A percentile compares a stretch with the other conserved stretches of the same genome.
Conservation (phyloP, 2,888 invertebrate genomes). For the Andrena dorsata region DNA sequence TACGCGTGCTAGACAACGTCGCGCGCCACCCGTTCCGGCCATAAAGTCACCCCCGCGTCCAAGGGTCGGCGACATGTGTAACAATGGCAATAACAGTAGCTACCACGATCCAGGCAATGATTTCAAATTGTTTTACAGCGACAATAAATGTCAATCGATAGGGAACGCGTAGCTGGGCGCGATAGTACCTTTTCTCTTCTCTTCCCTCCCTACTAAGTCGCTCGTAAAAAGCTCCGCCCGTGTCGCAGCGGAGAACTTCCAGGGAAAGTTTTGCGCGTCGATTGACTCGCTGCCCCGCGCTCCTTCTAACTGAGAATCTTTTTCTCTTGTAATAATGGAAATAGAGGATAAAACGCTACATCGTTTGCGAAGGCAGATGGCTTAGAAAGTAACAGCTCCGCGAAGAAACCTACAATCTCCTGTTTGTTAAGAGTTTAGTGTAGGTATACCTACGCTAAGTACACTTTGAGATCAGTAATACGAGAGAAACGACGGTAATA, state of each 20-base stretch:
- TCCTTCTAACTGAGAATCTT: constrained; percentile 24
- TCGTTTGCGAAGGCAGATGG: too few relatives aligned
- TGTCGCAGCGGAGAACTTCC: constrained; percentile 3
- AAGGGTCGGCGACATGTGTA: constrained; percentile 53
- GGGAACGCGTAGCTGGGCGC: constrained; percentile 7
- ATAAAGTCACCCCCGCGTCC: constrained; percentile 38
- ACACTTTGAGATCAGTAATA: too few relatives aligned
- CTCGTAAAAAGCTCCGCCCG: constrained; percentile 20
- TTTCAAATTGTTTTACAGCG: constrained; percentile 75
- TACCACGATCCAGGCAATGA: constrained; percentile 67
- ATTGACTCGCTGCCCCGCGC: constrained; percentile 17
- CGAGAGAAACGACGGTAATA: too few relatives aligned
- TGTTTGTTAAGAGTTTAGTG: too few relatives aligned
- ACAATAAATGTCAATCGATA: constrained; percentile 74
- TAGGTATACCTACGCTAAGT: too few relatives aligned
- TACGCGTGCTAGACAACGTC: constrained; percentile 38
- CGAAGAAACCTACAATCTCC: too few relatives aligned
- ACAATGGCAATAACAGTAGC: constrained; percentile 72
- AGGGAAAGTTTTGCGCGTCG: constrained; percentile 13
- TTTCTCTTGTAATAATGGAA: not conserved
- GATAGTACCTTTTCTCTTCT: not conserved
- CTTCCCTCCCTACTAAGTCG: not conserved
- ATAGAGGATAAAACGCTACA: not conserved
- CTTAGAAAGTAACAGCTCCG: too few relatives aligned
- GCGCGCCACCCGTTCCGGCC: constrained; percentile 14